phyloP scores from a whole-genome alignment of 1,140 invertebrate genomes.

The Procambarus clarkii region DNA sequence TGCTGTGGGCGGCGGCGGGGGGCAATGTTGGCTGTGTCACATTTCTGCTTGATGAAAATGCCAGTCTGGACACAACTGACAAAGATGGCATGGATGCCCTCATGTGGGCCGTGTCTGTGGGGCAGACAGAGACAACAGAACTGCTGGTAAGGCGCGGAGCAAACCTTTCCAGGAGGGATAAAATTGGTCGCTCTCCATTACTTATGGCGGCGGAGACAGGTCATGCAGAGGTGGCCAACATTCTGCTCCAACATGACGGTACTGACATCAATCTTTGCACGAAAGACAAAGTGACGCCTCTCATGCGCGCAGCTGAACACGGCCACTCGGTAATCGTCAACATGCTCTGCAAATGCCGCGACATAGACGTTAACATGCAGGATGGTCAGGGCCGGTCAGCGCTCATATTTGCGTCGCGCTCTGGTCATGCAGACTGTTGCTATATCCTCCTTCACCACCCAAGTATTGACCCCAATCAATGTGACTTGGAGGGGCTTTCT shows the following conservation, averaged over 20 bases:
- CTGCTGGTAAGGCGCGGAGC: constrained; percentile 49
- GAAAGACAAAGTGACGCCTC: constrained; percentile 69
- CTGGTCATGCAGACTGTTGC: constrained; percentile 64
- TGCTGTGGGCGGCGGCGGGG: constrained; percentile 71
- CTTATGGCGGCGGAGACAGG: constrained; percentile 71
- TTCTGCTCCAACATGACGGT: constrained; percentile 59
- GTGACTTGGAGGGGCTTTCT: constrained; percentile 57
- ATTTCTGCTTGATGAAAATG: constrained; percentile 61
- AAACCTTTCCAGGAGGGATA: constrained; percentile 59
- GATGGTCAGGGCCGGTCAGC: constrained; percentile 65
- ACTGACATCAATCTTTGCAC: constrained; percentile 63
- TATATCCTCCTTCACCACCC: constrained; percentile 68
- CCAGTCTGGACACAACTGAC: constrained; percentile 51
- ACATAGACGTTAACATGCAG: constrained; percentile 66
- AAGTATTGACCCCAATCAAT: constrained; percentile 43
- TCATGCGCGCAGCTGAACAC: constrained; percentile 71
- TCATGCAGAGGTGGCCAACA: constrained; percentile 59
- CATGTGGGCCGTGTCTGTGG: constrained; percentile 71
- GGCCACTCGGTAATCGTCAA: constrained; percentile 67
- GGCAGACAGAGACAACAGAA: constrained; percentile 62
- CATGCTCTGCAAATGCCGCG: constrained; percentile 68
- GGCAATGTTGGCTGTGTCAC: constrained; percentile 56
- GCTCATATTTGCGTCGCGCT: constrained; percentile 61
- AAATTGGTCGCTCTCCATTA: constrained; percentile 68
- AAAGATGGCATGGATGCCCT: constrained; percentile 71